Percentiles rank a stretch among this genome's conserved stretches.
Evolutionary conservation across 1,140 invertebrate species (phyloP).

Genomic region (Eriocheir sinensis): DNA sequence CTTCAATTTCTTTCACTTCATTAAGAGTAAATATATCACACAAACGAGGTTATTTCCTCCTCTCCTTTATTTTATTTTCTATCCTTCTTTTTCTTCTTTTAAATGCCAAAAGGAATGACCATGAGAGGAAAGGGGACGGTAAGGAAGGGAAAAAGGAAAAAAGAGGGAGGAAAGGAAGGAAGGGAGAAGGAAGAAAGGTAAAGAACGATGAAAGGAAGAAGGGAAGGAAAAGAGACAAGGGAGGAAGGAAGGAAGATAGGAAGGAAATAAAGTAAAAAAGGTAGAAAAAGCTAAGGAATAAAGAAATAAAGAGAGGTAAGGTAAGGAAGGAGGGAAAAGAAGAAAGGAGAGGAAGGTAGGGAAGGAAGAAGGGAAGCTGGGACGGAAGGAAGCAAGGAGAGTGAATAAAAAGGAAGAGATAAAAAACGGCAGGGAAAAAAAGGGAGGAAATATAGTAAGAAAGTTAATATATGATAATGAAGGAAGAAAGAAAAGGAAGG

Average conservation of each 20-base stretch:
- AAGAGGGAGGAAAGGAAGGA: neutral
- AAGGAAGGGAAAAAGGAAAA: neutral
- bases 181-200: no score
- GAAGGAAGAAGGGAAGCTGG: neutral
- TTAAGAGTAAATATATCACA: no score
- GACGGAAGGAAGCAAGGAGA: neutral
- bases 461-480: neutral
- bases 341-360: neutral
- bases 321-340: neutral
- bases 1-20: no score
- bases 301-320: neutral
- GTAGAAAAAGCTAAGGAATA: neutral
- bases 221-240: no score
- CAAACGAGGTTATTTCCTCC: no score
- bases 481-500: constrained; percentile 17
- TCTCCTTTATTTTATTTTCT: no score
- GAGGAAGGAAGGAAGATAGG: no score
- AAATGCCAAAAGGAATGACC: neutral
- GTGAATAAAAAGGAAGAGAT: constrained; percentile 40
- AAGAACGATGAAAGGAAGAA: no score
- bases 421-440: constrained; percentile 58
- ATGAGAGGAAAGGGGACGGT: no score
- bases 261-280: no score
- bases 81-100: no score
- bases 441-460: neutral